These are phyloP conservation scores for Pheosia gnoma DNA, from an alignment of 2,888 invertebrate species.

Conservation along the genomic window DNA sequence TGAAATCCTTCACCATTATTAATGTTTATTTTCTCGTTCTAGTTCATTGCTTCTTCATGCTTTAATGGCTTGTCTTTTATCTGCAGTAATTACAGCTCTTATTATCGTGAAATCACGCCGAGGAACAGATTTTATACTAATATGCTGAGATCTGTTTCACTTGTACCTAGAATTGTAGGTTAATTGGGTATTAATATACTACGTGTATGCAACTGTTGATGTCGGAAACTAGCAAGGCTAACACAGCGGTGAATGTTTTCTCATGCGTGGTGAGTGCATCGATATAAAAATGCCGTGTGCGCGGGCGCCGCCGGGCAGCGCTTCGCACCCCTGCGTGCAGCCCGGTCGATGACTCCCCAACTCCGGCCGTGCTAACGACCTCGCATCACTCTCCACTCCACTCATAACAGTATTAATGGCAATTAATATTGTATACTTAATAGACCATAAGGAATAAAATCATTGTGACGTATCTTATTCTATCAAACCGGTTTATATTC, in stretches of 20 bases:
- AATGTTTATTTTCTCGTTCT: too few species aligned
- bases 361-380: slow-evolving; percentile 71
- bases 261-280: slow-evolving; percentile 23
- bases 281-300: slow-evolving; percentile 38
- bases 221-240: not conserved
- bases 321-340: slow-evolving; percentile 61
- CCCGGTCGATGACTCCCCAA: slow-evolving; percentile 76
- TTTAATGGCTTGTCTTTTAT: too few species aligned
- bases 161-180: not conserved
- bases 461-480: not conserved
- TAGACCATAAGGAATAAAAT: slow-evolving; percentile 7
- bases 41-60: too few species aligned
- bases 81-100: too few species aligned
- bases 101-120: too few species aligned
- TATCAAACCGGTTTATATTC: not conserved
- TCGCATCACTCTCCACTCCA: slow-evolving; percentile 59
- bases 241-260: slow-evolving; percentile 25
- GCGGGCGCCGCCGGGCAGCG: slow-evolving; percentile 43
- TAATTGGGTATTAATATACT: not conserved
- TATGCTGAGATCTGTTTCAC: too few species aligned
- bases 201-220: not conserved
- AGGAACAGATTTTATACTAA: too few species aligned
- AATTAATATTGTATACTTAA: slow-evolving; percentile 48
- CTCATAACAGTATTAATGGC: slow-evolving; percentile 54
- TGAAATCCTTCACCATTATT: not conserved